Base-by-base conservation (phyloP, 2,888 invertebrate genomes). In the Dasypolia templi region DNA sequence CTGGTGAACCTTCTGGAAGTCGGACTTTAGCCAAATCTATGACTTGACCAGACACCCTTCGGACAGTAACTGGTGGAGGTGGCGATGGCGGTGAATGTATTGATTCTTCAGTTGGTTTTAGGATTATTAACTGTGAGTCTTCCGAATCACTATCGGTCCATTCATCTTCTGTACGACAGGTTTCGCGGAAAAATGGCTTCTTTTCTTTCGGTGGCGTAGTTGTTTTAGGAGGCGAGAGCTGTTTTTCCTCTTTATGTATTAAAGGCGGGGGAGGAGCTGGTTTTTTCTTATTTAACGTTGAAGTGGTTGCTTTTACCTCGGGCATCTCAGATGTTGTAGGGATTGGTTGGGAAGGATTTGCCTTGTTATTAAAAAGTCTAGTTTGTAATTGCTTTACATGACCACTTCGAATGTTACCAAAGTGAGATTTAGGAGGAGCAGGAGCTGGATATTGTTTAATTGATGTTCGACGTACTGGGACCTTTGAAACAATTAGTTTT, bases 101-200 rank as follows among this genome's bases (percentile, higher is more conserved):
- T 55, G 92, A 90, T 53, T 92, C 93, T 56, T 87, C 88, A 56
- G 62, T 85, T 32, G 88, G 78, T 67, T 87, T 89, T 53, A 82
- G 72, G 11, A 86, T 79, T 56, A 88, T 90, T 71, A 86, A 71
- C 75, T 91, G 92, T n/a, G 89, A 88, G 70, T 93, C 93, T 64
- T 95, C 95, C n/a, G 93, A 91, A 74, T 95, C 95, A 79, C 96
- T 96, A 39, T 95, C 96, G 0, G 96, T 96, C 93, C 97, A 97
- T 87, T 97, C 97, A 77, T 97, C 97, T 89, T 97, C 97, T 35
- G 97, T 97, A 67, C 97, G 97, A 88, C 97, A 97, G 3, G 97
- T 97, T 90, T 97, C 97, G 26, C 96, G 95, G 88, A 96, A 96
- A 86, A 95, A 97, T 82, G 95, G 96, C 75, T 96, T 96, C 79